These are phyloP conservation scores for Hyperoodon ampullatus DNA, from an alignment of 2,113 vertebrate genomes.

Conservation along the genomic window DNA sequence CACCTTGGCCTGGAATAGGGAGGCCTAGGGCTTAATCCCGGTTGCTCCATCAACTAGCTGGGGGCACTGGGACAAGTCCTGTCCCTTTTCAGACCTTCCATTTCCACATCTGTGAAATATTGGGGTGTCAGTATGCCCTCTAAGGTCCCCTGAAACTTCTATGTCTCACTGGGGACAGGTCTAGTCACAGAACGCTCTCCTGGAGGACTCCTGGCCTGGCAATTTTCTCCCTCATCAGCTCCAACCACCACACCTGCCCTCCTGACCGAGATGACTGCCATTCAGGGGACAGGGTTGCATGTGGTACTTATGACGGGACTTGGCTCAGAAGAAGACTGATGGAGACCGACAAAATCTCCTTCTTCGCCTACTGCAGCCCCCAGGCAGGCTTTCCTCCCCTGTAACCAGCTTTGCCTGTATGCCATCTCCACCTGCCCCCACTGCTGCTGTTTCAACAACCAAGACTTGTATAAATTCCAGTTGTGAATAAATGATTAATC, in stretches of 20 bases:
- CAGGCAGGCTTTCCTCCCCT: background rate
- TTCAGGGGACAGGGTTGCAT: background rate
- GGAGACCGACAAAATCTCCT: accelerated
- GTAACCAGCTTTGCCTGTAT: background rate
- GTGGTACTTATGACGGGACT: background rate
- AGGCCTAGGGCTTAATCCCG: background rate
- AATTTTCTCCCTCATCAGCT: background rate
- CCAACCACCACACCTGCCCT: background rate
- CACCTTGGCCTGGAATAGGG: background rate
- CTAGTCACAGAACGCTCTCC: accelerated
- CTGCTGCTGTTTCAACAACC: background rate
- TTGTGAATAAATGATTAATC: slow-evolving; percentile 32
- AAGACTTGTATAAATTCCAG: slow-evolving; percentile 5
- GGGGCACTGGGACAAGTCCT: background rate
- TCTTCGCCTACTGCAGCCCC: too few species aligned
- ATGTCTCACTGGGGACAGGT: background rate
- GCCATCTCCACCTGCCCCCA: background rate
- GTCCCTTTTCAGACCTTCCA: background rate
- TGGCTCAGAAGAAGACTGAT: background rate
- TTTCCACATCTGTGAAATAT: background rate
- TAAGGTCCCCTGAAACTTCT: background rate
- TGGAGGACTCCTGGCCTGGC: background rate
- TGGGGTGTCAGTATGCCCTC: background rate
- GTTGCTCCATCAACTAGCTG: background rate
- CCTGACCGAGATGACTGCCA: background rate